Evolutionary conservation across 2,113 vertebrate species (phyloP).

Genomic region (Rhegmatorhina hoffmannsi): DNA sequence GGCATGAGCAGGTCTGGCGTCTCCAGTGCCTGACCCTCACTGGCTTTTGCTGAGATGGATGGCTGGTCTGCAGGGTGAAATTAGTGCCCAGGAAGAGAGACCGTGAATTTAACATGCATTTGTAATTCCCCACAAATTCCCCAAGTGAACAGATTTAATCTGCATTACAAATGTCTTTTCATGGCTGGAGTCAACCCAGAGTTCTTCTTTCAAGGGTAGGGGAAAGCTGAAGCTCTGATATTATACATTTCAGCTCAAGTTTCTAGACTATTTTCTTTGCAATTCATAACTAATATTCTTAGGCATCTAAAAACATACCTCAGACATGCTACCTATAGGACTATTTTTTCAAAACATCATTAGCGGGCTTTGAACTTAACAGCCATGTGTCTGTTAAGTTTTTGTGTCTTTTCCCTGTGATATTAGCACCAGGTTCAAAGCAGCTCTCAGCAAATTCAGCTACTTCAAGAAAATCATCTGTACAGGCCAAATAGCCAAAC

Average conservation of each 20-base stretch:
- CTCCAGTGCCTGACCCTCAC: neutral
- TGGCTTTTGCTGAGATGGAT: neutral
- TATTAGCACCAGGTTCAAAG: neutral
- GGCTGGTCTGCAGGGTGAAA: neutral
- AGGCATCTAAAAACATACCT: neutral
- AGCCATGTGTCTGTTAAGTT: neutral
- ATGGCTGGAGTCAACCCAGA: neutral
- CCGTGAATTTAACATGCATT: neutral
- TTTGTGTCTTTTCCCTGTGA: neutral
- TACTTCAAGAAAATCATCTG: neutral
- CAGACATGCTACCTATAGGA: neutral
- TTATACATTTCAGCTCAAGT: neutral
- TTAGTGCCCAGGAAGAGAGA: neutral
- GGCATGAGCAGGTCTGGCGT: too few species aligned
- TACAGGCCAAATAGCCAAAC: neutral
- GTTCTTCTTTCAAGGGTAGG: neutral
- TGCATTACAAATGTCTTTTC: slow-evolving; percentile 46
- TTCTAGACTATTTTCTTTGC: neutral
- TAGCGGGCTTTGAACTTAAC: neutral
- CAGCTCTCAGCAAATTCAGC: neutral
- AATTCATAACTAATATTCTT: neutral
- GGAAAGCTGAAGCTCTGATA: neutral
- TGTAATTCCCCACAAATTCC: neutral
- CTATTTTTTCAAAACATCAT: neutral
- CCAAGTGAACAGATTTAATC: neutral